Evolutionary conservation across 2,888 invertebrate genomes (phyloP).

Genomic region (Tanytarsus gracilentus): DNA sequence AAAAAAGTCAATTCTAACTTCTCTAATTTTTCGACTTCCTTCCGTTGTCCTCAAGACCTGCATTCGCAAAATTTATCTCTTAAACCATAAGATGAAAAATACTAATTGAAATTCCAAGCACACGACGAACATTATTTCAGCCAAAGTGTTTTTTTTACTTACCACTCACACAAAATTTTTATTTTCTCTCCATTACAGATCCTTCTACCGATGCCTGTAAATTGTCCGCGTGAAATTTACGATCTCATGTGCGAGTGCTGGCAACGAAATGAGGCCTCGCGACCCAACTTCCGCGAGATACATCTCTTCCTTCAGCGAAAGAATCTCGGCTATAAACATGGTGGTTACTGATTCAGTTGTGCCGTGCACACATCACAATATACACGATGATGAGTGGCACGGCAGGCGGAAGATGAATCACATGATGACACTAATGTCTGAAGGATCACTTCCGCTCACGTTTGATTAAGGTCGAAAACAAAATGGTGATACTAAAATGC

Average conservation of each 20-base stretch:
- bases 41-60: too few relatives aligned
- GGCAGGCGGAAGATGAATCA: background rate
- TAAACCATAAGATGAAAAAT: background rate
- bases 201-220: slow-evolving; percentile 58
- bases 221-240: slow-evolving; percentile 76
- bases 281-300: slow-evolving; percentile 75
- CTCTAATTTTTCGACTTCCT: too few relatives aligned
- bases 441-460: background rate
- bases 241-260: slow-evolving; percentile 82
- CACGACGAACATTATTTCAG: background rate
- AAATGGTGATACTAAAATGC: slow-evolving; percentile 20
- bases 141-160: background rate
- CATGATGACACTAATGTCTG: background rate
- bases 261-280: slow-evolving; percentile 65
- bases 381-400: slow-evolving; percentile 3
- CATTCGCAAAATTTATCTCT: too few relatives aligned
- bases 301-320: slow-evolving; percentile 74
- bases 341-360: slow-evolving; percentile 14
- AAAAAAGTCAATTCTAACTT: too few relatives aligned
- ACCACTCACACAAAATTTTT: background rate
- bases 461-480: slow-evolving; percentile 15
- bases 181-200: slow-evolving; percentile 39
- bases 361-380: slow-evolving; percentile 6
- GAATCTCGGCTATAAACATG: slow-evolving; percentile 50
- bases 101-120: background rate